phyloP scores from a whole-genome alignment of 2,888 invertebrate species.

The Calephelis perditalis region DNA sequence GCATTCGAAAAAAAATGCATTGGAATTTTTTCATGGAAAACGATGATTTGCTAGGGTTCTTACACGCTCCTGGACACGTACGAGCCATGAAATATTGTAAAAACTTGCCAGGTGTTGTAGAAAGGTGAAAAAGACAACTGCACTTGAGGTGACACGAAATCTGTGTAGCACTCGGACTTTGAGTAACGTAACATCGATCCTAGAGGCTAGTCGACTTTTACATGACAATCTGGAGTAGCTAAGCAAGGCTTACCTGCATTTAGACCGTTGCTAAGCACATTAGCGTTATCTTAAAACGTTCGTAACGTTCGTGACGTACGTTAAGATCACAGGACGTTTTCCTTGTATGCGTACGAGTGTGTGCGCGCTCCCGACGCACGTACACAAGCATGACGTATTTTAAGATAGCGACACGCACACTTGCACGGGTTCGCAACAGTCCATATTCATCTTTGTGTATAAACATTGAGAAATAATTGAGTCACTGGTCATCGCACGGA shows the following conservation, averaged over 20 bases:
- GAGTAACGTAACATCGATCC: conserved; percentile 10
- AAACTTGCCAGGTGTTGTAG: conserved; percentile 10
- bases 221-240: conserved; percentile 4
- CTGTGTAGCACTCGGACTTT: conserved; percentile 5
- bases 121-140: conserved; percentile 7
- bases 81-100: not conserved
- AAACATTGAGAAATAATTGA: conserved; percentile 11
- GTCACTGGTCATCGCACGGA: conserved; percentile 5
- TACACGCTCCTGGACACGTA: conserved; percentile 10
- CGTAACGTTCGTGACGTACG: conserved; percentile 12
- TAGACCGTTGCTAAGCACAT: not conserved
- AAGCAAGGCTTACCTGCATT: not conserved
- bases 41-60: conserved; percentile 8
- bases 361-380: conserved; percentile 11
- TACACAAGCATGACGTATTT: conserved; percentile 9
- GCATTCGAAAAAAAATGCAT: conserved; percentile 8
- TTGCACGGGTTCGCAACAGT: conserved; percentile 3
- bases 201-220: conserved; percentile 12
- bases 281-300: conserved; percentile 6
- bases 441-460: conserved; percentile 7
- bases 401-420: conserved; percentile 8
- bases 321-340: conserved; percentile 7
- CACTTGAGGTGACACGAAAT: conserved; percentile 10
- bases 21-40: not conserved
- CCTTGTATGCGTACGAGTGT: conserved; percentile 12